Evolutionary conservation across 2,888 invertebrate genomes (phyloP), one percentile per base, ranked within the genome.

Genomic region (Blomia tropicalis): DNA sequence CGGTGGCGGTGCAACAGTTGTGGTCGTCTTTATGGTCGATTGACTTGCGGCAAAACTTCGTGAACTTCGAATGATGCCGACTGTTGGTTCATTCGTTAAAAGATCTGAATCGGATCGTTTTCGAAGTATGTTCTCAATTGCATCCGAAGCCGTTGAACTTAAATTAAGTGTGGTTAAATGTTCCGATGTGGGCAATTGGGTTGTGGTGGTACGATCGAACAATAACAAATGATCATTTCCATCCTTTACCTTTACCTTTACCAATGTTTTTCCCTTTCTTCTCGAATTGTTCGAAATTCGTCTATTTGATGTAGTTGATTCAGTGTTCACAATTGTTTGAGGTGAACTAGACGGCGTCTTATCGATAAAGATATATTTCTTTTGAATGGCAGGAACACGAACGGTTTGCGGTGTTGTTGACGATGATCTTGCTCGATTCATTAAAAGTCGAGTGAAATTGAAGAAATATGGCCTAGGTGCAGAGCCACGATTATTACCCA

Each of bases 361-460:
- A 27, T 47, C 56, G 29, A 56, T 23, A 25, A 23, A 25, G 23
- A 56, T 56, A 30, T 56, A 56, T 11, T 56, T 56, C 23, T 36
- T 31, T 36, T 29, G 4, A 11, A 56, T 56, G 3, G 17, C 14
- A 2, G 19, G 23, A 14, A 47, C 14, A 3, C 19, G 17, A 2
- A 25, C 22, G 11, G 56, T 27, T 36, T 23, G 11, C 11, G 56
- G 14, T n/a, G 56, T 56, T 14, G 29, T 23, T 19, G 14, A 14
- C 2, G n/a, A 14, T 11, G n/a, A 11, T 2, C 29, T 2, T 3
- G 11, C 2, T 14, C 56, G 56, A 25, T 56, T n/a, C 29, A 56
- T 56, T 2, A 56, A 4, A 31, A 56, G 25, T 4, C 29, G 56
- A 2, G 56, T 56, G 31, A 56, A 56, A 36, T 56, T 56, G 56